Evolutionary conservation across 2,888 invertebrate genomes (phyloP).

Genomic region (Neoitamus cyanurus): DNA sequence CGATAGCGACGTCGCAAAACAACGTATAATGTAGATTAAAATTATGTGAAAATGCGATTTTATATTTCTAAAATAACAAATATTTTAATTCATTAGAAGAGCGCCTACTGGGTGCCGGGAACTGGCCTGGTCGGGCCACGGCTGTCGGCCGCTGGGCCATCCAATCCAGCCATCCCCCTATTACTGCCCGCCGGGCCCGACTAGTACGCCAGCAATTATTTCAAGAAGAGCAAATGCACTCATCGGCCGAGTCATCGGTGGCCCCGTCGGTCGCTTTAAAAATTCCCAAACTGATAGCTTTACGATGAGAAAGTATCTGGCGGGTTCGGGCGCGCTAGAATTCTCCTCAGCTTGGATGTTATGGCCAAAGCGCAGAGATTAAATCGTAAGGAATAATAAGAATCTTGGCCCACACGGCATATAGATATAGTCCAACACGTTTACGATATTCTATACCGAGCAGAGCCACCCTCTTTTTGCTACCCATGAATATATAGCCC

Average conservation of each 20-base stretch:
- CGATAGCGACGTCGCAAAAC: constrained; percentile 54
- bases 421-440: background rate
- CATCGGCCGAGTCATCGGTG: background rate
- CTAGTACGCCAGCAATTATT: background rate
- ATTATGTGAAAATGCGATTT: constrained; percentile 57
- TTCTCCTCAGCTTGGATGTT: background rate
- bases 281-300: background rate
- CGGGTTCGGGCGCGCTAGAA: background rate
- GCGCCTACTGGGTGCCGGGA: background rate
- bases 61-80: constrained; percentile 41
- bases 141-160: background rate
- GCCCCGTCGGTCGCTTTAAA: background rate
- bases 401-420: background rate
- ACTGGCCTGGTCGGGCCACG: background rate
- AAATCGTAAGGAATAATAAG: constrained; percentile 15
- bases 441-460: constrained; percentile 4
- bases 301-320: background rate
- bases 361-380: background rate
- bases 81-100: constrained; percentile 18
- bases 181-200: background rate
- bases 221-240: background rate
- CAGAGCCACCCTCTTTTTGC: constrained; percentile 32
- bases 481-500: constrained; percentile 23
- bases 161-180: background rate
- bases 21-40: constrained; percentile 55